Conservation (phyloP, 35 echinoderm and acorn worm species). For the Ptychodera flava region DNA sequence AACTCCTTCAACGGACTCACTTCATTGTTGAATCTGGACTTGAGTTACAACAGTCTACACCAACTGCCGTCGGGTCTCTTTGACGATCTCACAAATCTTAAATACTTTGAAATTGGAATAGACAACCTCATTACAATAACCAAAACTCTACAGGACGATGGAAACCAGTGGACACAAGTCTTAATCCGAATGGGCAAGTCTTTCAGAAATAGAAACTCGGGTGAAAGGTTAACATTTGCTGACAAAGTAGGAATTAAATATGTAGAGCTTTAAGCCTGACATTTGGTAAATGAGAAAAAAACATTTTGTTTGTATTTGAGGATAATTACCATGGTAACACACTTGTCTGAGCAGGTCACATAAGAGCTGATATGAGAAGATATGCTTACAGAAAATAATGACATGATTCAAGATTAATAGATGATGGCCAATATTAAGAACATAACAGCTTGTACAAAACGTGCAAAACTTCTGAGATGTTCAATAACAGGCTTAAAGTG, state of each 20-base stretch:
- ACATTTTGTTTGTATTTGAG: too few relatives aligned
- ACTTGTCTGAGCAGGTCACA: too few relatives aligned
- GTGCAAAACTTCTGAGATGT: too few relatives aligned
- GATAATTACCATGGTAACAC: too few relatives aligned
- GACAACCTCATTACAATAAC: background rate
- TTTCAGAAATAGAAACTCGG: background rate
- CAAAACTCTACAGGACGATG: too few relatives aligned
- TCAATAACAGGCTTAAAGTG: too few relatives aligned
- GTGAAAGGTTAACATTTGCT: background rate
- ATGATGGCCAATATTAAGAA: too few relatives aligned
- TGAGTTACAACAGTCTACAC: background rate
- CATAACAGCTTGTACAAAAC: too few relatives aligned
- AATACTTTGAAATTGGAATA: background rate
- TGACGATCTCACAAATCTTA: background rate
- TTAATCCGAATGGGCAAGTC: background rate
- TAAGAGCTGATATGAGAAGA: too few relatives aligned
- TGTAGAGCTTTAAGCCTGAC: background rate
- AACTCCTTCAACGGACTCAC: background rate
- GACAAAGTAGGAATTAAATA: background rate
- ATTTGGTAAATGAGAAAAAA: too few relatives aligned
- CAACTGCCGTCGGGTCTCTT: background rate
- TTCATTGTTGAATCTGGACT: background rate
- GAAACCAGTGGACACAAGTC: background rate
- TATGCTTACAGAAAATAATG: too few relatives aligned
- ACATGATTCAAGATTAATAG: too few relatives aligned